Evolutionary conservation across 2,888 invertebrate genomes (phyloP).

Genomic region (Merodon equestris): DNA sequence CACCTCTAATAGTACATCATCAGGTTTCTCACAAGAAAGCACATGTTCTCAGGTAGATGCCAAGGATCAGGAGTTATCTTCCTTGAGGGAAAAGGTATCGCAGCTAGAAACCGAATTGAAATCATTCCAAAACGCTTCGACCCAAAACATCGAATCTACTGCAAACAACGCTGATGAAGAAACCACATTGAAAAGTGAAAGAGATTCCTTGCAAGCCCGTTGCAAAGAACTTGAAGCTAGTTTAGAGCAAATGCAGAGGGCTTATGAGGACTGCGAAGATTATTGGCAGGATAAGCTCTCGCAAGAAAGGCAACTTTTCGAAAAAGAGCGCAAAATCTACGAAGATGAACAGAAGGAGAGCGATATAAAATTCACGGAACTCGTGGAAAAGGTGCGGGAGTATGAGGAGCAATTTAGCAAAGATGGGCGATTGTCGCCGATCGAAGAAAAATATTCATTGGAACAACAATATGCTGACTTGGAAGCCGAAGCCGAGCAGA

Average conservation of each 20-base stretch:
- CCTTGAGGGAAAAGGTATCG: conserved; percentile 73
- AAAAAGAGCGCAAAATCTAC: conserved; percentile 83
- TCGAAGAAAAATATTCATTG: conserved; percentile 86
- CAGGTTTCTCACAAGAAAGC: conserved; percentile 72
- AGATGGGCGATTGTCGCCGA: conserved; percentile 84
- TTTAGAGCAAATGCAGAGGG: conserved; percentile 86
- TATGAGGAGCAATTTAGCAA: conserved; percentile 87
- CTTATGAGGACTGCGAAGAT: conserved; percentile 92
- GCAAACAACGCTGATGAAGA: not conserved
- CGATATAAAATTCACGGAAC: conserved; percentile 87
- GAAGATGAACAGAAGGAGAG: conserved; percentile 87
- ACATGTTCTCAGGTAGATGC: conserved; percentile 71
- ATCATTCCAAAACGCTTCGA: conserved; percentile 60
- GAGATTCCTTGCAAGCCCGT: conserved; percentile 79
- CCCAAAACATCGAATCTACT: not conserved
- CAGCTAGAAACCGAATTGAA: conserved; percentile 74
- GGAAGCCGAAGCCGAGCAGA: conserved; percentile 84
- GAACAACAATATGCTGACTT: conserved; percentile 86
- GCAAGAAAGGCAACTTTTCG: conserved; percentile 86
- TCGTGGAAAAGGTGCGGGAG: conserved; percentile 87
- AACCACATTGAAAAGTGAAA: conserved; percentile 69
- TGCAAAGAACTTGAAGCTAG: conserved; percentile 86
- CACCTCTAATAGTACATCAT: conserved; percentile 65
- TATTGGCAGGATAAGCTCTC: conserved; percentile 90
- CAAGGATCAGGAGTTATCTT: conserved; percentile 71